These are phyloP conservation scores for Boloria selene DNA, from an alignment of 2,888 invertebrate species.

Conservation along the genomic window DNA sequence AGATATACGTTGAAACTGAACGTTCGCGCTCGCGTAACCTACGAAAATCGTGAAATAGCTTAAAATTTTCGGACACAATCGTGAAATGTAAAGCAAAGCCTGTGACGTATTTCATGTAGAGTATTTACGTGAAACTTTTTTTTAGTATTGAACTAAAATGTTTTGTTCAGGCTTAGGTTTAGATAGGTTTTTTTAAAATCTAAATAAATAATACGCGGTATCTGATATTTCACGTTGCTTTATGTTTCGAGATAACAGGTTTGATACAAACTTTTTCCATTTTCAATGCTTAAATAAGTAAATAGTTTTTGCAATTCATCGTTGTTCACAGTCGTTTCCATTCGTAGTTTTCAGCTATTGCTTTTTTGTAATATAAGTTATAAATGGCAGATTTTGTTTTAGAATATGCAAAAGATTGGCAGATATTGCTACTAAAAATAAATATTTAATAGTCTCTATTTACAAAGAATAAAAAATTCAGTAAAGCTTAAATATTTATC, in stretches of 20 bases:
- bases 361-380: not conserved
- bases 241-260: slow-evolving; percentile 30
- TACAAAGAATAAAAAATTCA: too few species aligned
- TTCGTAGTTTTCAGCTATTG: slow-evolving; percentile 9
- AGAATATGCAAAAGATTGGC: not conserved
- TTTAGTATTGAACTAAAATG: slow-evolving; percentile 43
- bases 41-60: slow-evolving; percentile 41
- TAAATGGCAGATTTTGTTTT: not conserved
- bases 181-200: slow-evolving; percentile 38
- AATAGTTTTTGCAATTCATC: slow-evolving; percentile 19
- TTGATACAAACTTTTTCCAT: slow-evolving; percentile 18
- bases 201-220: slow-evolving; percentile 39
- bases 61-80: slow-evolving; percentile 43
- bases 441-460: too few species aligned
- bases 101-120: slow-evolving; percentile 44
- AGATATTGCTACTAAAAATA: too few species aligned
- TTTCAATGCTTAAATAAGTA: slow-evolving; percentile 22
- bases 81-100: slow-evolving; percentile 40
- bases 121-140: slow-evolving; percentile 43
- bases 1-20: slow-evolving; percentile 28
- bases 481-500: too few species aligned
- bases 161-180: slow-evolving; percentile 44
- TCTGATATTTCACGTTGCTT: slow-evolving; percentile 36
- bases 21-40: slow-evolving; percentile 31
- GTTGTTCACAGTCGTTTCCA: slow-evolving; percentile 4